Percentiles rank a stretch among this genome's conserved stretches.
Conservation (phyloP, 2,888 invertebrate genomes). For the Ophraella communa region DNA sequence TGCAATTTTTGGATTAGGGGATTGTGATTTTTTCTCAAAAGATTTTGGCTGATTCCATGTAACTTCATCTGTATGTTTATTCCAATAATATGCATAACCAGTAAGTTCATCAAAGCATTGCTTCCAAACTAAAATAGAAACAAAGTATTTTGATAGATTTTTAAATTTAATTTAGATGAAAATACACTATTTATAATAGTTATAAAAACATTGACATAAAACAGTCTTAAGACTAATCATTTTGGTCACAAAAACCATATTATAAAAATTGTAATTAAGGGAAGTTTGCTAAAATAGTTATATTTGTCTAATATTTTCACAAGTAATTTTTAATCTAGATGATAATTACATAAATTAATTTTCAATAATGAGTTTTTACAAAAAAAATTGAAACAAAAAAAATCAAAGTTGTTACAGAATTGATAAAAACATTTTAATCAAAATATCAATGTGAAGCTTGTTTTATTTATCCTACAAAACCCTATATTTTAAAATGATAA, state of each 20-base stretch:
- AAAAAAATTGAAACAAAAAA: too few relatives aligned
- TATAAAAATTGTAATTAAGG: neutral
- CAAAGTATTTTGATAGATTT: neutral
- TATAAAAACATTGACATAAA: neutral
- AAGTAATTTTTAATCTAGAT: neutral
- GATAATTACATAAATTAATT: too few relatives aligned
- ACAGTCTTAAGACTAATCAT: neutral
- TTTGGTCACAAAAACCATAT: neutral
- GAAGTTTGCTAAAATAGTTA: neutral
- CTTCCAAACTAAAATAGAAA: constrained; percentile 66
- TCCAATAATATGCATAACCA: constrained; percentile 72
- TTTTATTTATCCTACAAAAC: too few relatives aligned
- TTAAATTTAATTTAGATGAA: neutral
- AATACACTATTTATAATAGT: neutral
- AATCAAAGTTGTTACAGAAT: neutral
- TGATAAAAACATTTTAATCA: neutral
- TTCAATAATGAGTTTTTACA: too few relatives aligned
- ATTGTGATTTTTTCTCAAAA: constrained; percentile 50
- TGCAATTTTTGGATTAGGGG: neutral
- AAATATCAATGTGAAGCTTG: too few relatives aligned
- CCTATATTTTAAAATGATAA: too few relatives aligned
- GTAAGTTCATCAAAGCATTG: constrained; percentile 68
- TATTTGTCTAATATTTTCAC: neutral
- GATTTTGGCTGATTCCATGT: constrained; percentile 68
- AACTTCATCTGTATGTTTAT: constrained; percentile 68